Conservation (phyloP, 1,140 invertebrate genomes). For the Drosophila dunni region DNA sequence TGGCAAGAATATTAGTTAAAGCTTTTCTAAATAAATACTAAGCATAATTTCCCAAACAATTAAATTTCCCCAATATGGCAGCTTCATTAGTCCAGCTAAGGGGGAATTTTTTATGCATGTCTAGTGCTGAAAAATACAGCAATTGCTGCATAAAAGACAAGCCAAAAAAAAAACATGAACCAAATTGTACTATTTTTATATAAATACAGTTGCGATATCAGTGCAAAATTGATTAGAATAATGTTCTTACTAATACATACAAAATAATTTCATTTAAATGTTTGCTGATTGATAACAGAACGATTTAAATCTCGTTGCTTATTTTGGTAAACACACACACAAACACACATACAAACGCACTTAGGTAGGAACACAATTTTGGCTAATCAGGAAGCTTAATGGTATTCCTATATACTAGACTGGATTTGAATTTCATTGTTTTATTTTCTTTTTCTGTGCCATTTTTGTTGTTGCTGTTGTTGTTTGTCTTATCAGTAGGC, state of each 20-base stretch:
- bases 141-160: not conserved
- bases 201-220: not conserved
- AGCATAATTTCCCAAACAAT: not conserved
- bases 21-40: not conserved
- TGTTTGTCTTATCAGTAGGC: constrained; percentile 16
- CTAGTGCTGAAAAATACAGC: not conserved
- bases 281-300: constrained; percentile 22
- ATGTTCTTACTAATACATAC: constrained; percentile 5
- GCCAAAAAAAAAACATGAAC: too few relatives aligned
- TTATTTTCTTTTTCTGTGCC: constrained; percentile 7
- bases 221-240: constrained; percentile 22
- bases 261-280: constrained; percentile 8
- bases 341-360: too few relatives aligned
- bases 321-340: not conserved
- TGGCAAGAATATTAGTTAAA: not conserved
- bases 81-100: not conserved
- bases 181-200: not conserved
- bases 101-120: not conserved
- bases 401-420: not conserved
- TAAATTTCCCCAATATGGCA: not conserved
- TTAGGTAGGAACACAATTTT: constrained; percentile 12
- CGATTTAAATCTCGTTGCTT: constrained; percentile 8
- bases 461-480: not conserved
- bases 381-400: constrained; percentile 24
- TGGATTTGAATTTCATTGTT: constrained; percentile 26